A percentile compares a stretch with the other conserved stretches of the same genome.
phyloP scores from a whole-genome alignment of 2,797 vertebrate species.

The Hypotaenidia okinawae region DNA sequence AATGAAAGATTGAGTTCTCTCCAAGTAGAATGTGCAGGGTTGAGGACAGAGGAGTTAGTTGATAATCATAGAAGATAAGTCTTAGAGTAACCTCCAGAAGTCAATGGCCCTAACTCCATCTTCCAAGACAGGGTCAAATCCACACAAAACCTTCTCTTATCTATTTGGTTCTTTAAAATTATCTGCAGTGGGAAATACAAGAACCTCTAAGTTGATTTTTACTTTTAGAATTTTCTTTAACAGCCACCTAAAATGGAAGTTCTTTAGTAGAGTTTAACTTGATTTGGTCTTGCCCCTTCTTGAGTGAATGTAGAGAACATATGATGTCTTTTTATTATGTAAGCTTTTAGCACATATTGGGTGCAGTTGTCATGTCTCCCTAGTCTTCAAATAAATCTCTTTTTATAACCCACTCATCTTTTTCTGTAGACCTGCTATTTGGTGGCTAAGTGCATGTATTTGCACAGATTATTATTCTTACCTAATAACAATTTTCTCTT shows the following conservation, averaged over 20 bases:
- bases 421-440: background rate
- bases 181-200: background rate
- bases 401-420: background rate
- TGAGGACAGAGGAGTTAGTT: background rate
- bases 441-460: background rate
- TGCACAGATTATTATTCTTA: slow-evolving; percentile 4
- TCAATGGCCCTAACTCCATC: background rate
- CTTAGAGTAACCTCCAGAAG: background rate
- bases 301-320: background rate
- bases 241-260: background rate
- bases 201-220: background rate
- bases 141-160: background rate
- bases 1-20: background rate
- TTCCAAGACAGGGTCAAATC: background rate
- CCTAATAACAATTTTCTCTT: background rate
- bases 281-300: background rate
- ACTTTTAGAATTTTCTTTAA: background rate
- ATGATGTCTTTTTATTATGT: background rate
- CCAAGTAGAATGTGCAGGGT: background rate
- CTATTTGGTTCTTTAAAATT: background rate
- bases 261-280: background rate
- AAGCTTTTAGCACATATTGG: background rate
- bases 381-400: slow-evolving; percentile 1
- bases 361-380: background rate
- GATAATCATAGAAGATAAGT: background rate